Conservation (phyloP, 2,113 vertebrate genomes). For the Siphamia tubifer region DNA sequence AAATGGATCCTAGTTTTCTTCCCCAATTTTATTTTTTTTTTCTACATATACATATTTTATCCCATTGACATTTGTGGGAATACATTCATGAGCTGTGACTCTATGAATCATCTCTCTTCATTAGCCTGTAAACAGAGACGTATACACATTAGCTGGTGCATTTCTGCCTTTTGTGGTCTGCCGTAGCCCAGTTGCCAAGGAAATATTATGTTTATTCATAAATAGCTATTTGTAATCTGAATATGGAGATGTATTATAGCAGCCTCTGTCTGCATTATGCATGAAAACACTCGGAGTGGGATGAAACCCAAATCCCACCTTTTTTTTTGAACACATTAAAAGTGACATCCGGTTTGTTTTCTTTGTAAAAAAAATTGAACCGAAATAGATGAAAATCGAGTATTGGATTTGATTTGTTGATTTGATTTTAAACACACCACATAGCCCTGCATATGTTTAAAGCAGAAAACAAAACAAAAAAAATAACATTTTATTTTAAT, state of each 20-base stretch:
- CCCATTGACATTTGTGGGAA: background rate
- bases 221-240: conserved; percentile 36
- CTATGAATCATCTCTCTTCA: background rate
- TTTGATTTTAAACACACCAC: background rate
- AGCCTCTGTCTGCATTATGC: conserved; percentile 46
- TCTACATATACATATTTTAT: background rate
- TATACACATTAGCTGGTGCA: background rate
- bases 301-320: conserved; percentile 14
- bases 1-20: background rate
- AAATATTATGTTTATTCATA: conserved; percentile 44
- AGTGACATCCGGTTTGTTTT: conserved; percentile 2
- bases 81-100: background rate
- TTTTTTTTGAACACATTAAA: conserved; percentile 28
- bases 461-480: background rate
- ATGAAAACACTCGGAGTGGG: conserved; percentile 14
- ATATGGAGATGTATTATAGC: conserved; percentile 43
- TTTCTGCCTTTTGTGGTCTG: conserved; percentile 7
- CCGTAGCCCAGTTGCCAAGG: conserved; percentile 12
- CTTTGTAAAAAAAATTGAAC: conserved; percentile 3
- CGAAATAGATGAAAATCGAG: background rate
- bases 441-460: conserved; percentile 2
- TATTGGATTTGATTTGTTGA: background rate
- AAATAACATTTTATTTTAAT: conserved; percentile 4
- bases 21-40: no score
- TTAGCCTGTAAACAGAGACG: background rate